Base-by-base conservation (phyloP, 2,888 invertebrate species). In the Macrosoma leucophasiata region DNA sequence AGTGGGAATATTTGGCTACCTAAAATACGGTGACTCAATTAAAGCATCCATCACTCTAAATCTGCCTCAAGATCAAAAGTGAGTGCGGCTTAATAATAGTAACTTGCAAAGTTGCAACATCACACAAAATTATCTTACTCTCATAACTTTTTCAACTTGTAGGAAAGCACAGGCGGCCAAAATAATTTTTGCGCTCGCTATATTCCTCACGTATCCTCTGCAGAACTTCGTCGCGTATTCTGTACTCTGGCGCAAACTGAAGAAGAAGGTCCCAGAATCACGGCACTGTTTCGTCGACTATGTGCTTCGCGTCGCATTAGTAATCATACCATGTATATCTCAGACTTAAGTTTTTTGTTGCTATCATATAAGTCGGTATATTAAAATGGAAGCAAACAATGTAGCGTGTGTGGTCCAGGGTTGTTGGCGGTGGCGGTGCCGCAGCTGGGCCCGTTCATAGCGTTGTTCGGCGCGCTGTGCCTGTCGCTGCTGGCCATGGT, bases 151-250 rank as follows among this genome's bases (percentile, higher is more conserved):
- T 24, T 19, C 14, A 1, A 3, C 20, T 7, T 18, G 11, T 58
- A 91, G 91, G 34, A 84, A 90, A 62, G 89, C 91, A 1, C 89
- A 90, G 59, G 71, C 76, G 5, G 87, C 90, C 1, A 88, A 88
- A 52, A 52, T 88, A 1, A 77, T 89, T 49, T 88, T 91, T 42
- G 88, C 90, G 0, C 40, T 89, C 1, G 89, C 91, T 2, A 91
- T 96, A 43, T 93, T 91, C 56, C 88, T 95, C 33, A 91, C 94
- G 0, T 95, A 93, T 61, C 93, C 93, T 1, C 85, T 97, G 2
- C 95, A 96, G 81, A 93, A 94, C 52, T 96, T 93, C 68, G 96
- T 96, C 2, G 95, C 95, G 0, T 90, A 95, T 46, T 89, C 90
- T 45, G 92, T 96, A 29, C 75, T 95, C 12, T 94, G 92, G 91